These are phyloP conservation scores for Muricea muricata DNA, from an alignment of 92 coral and sea anemone genomes.

Conservation along the genomic window DNA sequence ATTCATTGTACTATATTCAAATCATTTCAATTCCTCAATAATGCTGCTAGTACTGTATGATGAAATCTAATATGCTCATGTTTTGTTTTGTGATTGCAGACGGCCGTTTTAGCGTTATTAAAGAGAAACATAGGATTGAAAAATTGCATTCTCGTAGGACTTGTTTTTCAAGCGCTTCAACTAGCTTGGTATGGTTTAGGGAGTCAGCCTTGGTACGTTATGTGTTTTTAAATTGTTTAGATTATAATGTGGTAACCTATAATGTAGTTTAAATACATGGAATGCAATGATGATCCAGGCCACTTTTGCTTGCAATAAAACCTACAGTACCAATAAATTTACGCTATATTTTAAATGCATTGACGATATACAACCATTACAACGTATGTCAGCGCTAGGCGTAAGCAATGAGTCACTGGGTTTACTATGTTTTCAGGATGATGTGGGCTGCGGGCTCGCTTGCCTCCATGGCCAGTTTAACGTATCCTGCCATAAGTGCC, in stretches of 20 bases:
- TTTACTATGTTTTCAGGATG: constrained; percentile 95
- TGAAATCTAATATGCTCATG: no score
- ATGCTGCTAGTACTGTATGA: no score
- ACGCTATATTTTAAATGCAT: no score
- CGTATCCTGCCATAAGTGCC: constrained; percentile 97
- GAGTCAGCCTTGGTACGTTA: constrained; percentile 89
- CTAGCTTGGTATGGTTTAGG: constrained; percentile 99
- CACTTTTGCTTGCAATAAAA: no score
- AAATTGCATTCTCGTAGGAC: constrained; percentile 89
- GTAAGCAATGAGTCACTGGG: no score
- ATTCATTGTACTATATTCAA: no score
- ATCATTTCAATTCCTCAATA: no score
- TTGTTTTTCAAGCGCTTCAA: constrained; percentile 93
- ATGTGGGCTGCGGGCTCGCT: constrained; percentile 99
- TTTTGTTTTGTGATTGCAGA: constrained; percentile 59
- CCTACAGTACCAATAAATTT: no score
- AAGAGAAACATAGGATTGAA: constrained; percentile 95
- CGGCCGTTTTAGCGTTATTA: constrained; percentile 88
- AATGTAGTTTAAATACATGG: not conserved
- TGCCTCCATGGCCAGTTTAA: constrained; percentile 93
- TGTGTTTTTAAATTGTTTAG: not conserved
- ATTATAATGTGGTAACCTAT: not conserved
- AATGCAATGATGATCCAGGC: no score
- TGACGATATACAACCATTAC: no score
- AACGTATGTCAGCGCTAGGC: no score